These are phyloP conservation scores for Cataglyphis albicans DNA, from an alignment of 2,888 invertebrate species.

Conservation along the genomic window DNA sequence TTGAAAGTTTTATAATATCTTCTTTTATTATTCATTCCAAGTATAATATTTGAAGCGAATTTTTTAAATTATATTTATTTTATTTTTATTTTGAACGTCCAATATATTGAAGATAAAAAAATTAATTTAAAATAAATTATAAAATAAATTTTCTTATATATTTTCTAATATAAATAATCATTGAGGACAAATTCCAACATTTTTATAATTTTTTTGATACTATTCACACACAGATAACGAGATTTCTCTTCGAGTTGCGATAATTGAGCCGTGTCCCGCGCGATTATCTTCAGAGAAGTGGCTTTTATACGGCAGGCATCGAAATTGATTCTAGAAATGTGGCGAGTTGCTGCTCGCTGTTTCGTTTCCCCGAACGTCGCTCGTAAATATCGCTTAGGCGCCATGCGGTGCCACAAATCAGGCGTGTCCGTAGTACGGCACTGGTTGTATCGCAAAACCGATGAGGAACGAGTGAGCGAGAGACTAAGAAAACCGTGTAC, in stretches of 20 bases:
- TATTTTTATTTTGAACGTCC: not conserved
- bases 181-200: not conserved
- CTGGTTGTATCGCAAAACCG: constrained; percentile 82
- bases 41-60: not conserved
- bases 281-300: constrained; percentile 56
- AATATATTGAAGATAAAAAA: not conserved
- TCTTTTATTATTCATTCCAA: not conserved
- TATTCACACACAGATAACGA: not conserved
- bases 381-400: constrained; percentile 83
- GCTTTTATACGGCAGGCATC: constrained; percentile 61
- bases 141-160: not conserved
- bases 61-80: not conserved
- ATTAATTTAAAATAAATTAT: not conserved
- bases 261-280: constrained; percentile 1
- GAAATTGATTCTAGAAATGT: constrained; percentile 62
- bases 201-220: not conserved
- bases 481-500: constrained; percentile 43
- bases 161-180: not conserved
- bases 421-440: constrained; percentile 69
- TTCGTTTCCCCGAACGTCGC: constrained; percentile 76
- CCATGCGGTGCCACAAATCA: constrained; percentile 78
- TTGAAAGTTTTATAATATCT: not conserved
- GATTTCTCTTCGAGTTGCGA: not conserved
- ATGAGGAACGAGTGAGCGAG: constrained; percentile 72
- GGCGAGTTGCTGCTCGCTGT: constrained; percentile 57